A percentile compares a stretch with the other conserved stretches of the same genome.
Conservation (phyloP, 64 coral and sea anemone genomes). For the Cladopsammia gracilis region DNA sequence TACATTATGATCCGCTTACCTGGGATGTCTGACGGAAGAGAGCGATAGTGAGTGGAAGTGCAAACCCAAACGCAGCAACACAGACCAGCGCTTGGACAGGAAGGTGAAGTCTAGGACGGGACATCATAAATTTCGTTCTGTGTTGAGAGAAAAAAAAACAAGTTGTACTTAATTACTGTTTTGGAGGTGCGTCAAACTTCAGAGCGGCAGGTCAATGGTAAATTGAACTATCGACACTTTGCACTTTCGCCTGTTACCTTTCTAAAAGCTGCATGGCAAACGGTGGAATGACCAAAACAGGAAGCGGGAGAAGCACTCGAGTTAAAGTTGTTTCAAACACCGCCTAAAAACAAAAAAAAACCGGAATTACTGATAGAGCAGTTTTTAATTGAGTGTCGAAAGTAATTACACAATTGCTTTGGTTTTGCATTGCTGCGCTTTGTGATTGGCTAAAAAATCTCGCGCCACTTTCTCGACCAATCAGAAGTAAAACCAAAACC, state of each 20-base stretch:
- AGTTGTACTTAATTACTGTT: too few species aligned
- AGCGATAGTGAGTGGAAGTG: conserved; percentile 80
- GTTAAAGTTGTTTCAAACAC: conserved; percentile 98
- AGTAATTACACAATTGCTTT: too few species aligned
- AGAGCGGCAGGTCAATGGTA: neutral
- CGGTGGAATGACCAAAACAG: conserved; percentile 87
- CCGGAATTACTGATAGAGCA: neutral
- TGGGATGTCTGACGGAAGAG: conserved; percentile 80
- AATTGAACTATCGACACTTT: neutral
- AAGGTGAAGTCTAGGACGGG: conserved; percentile 60
- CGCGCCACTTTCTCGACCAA: too few species aligned
- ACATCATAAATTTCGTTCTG: conserved; percentile 77
- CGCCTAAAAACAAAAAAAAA: conserved; percentile 60
- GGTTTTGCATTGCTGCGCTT: too few species aligned
- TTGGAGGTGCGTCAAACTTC: too few species aligned
- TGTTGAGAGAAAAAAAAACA: neutral
- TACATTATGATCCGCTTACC: conserved; percentile 10
- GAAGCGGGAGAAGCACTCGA: conserved; percentile 81
- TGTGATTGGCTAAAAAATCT: too few species aligned
- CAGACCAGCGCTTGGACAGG: conserved; percentile 77
- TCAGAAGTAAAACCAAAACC: too few species aligned
- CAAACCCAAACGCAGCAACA: conserved; percentile 74
- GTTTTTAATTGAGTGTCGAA: neutral
- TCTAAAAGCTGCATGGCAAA: conserved; percentile 90
- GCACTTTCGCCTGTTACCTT: conserved; percentile 57